Evolutionary conservation across 2,797 vertebrate species (phyloP).

Genomic region (Oreochromis mossambicus): DNA sequence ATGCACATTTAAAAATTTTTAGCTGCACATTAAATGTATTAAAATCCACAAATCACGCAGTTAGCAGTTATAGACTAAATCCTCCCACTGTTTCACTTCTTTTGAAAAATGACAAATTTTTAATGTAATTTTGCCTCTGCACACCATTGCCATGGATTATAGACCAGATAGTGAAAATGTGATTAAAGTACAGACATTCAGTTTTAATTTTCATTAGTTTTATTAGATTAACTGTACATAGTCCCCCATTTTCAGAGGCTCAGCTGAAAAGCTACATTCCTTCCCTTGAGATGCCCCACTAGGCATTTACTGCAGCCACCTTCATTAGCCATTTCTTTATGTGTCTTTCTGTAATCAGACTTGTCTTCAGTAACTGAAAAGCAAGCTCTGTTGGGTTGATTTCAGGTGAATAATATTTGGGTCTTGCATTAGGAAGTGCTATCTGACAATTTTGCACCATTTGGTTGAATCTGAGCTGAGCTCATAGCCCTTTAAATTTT

Average conservation of each 20-base stretch:
- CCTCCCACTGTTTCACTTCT: not conserved
- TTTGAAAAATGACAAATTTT: not conserved
- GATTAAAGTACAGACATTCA: not conserved
- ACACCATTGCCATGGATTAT: not conserved
- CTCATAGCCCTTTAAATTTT: not conserved
- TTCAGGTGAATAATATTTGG: not conserved
- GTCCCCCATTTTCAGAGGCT: accelerated
- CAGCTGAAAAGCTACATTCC: not conserved
- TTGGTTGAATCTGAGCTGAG: not conserved
- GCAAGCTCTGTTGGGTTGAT: not conserved
- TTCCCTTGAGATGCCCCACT: not conserved
- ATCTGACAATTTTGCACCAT: not conserved
- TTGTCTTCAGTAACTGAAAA: not conserved
- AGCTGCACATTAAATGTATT: not conserved
- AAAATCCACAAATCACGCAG: not conserved
- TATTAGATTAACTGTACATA: not conserved
- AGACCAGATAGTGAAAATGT: not conserved
- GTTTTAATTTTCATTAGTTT: not conserved
- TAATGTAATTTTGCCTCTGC: not conserved
- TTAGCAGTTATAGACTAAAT: not conserved
- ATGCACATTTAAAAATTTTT: not conserved
- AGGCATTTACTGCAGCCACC: not conserved
- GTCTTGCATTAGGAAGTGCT: not conserved
- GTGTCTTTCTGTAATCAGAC: not conserved
- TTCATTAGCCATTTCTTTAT: not conserved